Conservation (phyloP, 2,888 invertebrate genomes). For the Xestia rhomboidea region DNA sequence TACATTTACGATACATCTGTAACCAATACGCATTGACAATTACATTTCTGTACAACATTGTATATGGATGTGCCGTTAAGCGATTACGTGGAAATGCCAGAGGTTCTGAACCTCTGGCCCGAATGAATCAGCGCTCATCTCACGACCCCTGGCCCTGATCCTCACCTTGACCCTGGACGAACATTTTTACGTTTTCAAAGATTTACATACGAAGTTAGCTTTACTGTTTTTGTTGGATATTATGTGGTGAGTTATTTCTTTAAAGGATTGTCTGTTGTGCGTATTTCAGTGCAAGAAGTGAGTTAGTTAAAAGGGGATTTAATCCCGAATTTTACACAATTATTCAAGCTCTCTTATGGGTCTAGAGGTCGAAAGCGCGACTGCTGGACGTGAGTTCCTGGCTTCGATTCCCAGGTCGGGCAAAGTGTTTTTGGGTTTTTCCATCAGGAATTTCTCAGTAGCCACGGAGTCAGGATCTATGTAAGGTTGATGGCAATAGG, state of each 20-base stretch:
- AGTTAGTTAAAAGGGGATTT: background rate
- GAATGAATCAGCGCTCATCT: constrained; percentile 75
- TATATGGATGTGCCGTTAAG: constrained; percentile 64
- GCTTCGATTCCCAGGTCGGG: too few species aligned
- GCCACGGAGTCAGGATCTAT: too few species aligned
- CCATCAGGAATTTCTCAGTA: too few species aligned
- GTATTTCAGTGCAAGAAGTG: background rate
- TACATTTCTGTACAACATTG: constrained; percentile 54
- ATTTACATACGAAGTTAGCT: constrained; percentile 55
- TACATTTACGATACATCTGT: constrained; percentile 28
- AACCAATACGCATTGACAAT: constrained; percentile 50
- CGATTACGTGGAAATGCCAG: constrained; percentile 70
- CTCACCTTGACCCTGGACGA: constrained; percentile 68
- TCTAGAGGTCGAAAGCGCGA: too few species aligned
- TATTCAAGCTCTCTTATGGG: background rate
- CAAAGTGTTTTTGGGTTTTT: too few species aligned
- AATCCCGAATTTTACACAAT: background rate
- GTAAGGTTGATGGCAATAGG: too few species aligned
- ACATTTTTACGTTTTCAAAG: constrained; percentile 71
- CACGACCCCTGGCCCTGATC: constrained; percentile 75
- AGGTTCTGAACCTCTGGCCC: constrained; percentile 75
- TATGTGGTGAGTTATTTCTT: constrained; percentile 10
- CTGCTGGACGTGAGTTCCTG: too few species aligned
- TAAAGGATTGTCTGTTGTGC: background rate
- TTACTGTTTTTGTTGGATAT: constrained; percentile 27